Base-by-base conservation (phyloP, 2,797 vertebrate species). In the Cottoperca gobio region DNA sequence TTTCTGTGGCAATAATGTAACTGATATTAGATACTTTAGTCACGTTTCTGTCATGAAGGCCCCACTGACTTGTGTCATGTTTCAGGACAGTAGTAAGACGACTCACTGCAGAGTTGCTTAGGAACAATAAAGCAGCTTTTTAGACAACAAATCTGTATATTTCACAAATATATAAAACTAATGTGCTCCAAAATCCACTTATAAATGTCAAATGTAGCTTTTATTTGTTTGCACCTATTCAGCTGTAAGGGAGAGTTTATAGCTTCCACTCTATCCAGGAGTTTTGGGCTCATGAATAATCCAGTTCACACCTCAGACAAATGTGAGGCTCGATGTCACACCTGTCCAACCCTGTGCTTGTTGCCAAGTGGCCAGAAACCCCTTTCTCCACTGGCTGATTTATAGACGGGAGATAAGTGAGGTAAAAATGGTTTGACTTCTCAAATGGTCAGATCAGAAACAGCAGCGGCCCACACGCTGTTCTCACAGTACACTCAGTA, bases 251-350 rank as follows among this genome's bases (percentile, higher is more conserved):
- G 4, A 19, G 10, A 23, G 10, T 71, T 59, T 49, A 40, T 11
- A 12, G 48, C 31, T 49, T 76, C 1, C 24, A 14, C 9, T 50
- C 40, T n/a, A 21, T 45, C 11, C 31, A 19, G 13, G 16, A 59
- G 54, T 78, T 40, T 49, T 28, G 57, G 50, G 13, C 59, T 85
- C 31, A 81, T 89, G 42, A 90, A 88, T 86, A 76, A 87, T 86
- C 64, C 50, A 61, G 58, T 55, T 82, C 65, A 78, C 80, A 89
- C 73, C 62, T 74, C 24, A 6, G 48, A 61, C 58, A 40, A 49
- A 75, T 35, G 54, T 37, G 67, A 37, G 42, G 61, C 65, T 82
- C 45, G 1, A 59, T 72, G 73, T 86, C 65, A 67, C 80, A 79
- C 75, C 65, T 78, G 79, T 66, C n/a, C 40, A 49, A 26, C 35